Percentiles rank a stretch among this genome's conserved stretches.
Conservation (phyloP, 2,797 vertebrate species). For the Varecia variegata region DNA sequence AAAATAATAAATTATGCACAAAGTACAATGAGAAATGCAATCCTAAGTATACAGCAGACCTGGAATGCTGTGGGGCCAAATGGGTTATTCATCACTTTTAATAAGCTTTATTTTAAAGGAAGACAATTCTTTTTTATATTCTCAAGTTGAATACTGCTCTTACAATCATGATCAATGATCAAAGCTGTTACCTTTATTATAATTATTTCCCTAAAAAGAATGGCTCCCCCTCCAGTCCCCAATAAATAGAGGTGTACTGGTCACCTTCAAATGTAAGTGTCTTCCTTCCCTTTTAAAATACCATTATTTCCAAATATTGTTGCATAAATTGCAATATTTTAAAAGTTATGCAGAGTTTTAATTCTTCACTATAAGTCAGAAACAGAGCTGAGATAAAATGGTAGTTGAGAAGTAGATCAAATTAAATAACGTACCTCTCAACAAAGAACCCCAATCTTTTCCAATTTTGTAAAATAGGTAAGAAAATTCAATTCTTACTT, state of each 20-base stretch:
- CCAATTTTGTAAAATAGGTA: slow-evolving; percentile 68
- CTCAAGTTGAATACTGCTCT: not conserved
- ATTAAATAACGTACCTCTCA: slow-evolving; percentile 54
- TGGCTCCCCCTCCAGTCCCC: too few relatives aligned
- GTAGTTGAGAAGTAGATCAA: slow-evolving; percentile 54
- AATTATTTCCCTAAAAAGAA: not conserved
- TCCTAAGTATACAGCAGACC: not conserved
- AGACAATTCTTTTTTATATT: not conserved
- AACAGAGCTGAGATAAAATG: slow-evolving; percentile 35
- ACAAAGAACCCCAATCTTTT: slow-evolving; percentile 63
- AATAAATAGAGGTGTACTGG: not conserved
- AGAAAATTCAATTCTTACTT: slow-evolving; percentile 89
- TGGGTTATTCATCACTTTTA: not conserved
- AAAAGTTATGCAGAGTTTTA: not conserved
- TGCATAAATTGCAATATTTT: slow-evolving; percentile 3
- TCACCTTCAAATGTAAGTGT: not conserved
- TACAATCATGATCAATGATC: not conserved
- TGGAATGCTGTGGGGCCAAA: not conserved
- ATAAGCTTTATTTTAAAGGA: not conserved
- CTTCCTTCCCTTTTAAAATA: not conserved
- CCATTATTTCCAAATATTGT: not conserved
- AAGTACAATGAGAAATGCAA: not conserved
- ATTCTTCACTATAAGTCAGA: slow-evolving; percentile 36
- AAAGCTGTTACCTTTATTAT: not conserved
- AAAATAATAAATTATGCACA: not conserved